Percentiles rank a stretch among this genome's conserved stretches.
These are phyloP conservation scores for Drosophila atripex DNA, from an alignment of 2,888 invertebrate genomes.

Conservation along the genomic window DNA sequence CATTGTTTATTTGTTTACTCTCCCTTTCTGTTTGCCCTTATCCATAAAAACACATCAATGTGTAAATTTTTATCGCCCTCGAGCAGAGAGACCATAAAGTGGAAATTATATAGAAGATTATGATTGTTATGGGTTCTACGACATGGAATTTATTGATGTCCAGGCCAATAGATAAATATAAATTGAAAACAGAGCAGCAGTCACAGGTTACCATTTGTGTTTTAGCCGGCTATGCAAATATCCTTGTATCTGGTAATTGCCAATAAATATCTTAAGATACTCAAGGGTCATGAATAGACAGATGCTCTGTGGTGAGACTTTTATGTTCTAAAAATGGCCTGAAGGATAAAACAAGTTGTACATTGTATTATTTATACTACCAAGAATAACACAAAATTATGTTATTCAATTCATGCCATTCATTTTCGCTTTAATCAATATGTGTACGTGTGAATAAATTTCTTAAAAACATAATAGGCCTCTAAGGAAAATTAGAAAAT, in stretches of 20 bases:
- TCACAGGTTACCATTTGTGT: conserved; percentile 24
- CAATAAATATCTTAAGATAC: conserved; percentile 24
- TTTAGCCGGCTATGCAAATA: conserved; percentile 21
- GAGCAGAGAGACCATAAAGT: conserved; percentile 61
- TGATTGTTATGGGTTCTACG: conserved; percentile 63
- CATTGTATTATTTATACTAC: not conserved
- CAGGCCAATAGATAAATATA: conserved; percentile 62
- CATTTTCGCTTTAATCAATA: not conserved
- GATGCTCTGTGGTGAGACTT: not conserved
- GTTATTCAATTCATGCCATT: not conserved
- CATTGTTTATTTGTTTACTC: conserved; percentile 77
- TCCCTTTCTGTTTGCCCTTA: conserved; percentile 21
- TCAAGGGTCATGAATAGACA: not conserved
- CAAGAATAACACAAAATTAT: not conserved
- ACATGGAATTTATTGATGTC: conserved; percentile 43
- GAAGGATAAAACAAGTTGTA: not conserved
- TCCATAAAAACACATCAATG: conserved; percentile 76
- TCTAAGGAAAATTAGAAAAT: not conserved
- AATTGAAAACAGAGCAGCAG: conserved; percentile 70
- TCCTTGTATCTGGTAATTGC: conserved; percentile 21
- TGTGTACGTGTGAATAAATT: not conserved
- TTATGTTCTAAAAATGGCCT: not conserved
- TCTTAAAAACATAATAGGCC: not conserved
- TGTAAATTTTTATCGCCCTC: conserved; percentile 61
- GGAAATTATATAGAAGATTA: conserved; percentile 75